Base-by-base conservation (phyloP, 1,140 invertebrate genomes). In the Philotrypesis tridentata region DNA sequence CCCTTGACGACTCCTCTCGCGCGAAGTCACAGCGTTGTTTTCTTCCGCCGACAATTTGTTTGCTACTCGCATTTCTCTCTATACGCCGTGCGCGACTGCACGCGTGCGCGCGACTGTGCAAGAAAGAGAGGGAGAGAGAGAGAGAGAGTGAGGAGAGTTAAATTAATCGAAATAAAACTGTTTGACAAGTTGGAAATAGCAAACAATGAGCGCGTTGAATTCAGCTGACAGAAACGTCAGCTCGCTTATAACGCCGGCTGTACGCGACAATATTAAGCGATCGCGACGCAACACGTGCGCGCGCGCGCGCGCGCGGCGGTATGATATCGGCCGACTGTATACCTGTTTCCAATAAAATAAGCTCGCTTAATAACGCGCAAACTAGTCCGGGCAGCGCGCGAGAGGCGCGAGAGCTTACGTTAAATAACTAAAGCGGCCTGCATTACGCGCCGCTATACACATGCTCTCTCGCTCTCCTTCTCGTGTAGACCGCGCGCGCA, bases 301-400 rank as follows among this genome's bases (percentile, higher is more conserved):
- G 68, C 80, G 63, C 21, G 0, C 27, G 72, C 21, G 7, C 27
- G 79, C 73, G 37, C n/a, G n/a, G n/a, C n/a, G n/a, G n/a, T 68
- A 11, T 74, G n/a, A n/a, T 84, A 83, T 83, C 82, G 77, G 61
- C 67, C 84, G 79, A 82, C 79, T 87, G n/a, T n/a, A n/a, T n/a
- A 86, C 82, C 82, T 83, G 86, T 85, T 88, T 82, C 73, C 83
- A 85, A 88, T 86, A 86, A 87, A 87, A 86, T 85, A 86, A 78
- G 67, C 83, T 75, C 77, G 85, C 33, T 86, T 86, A 84, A 87
- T 85, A 86, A 87, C 83, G 83, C 77, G 85, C 72, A 80, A 86
- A 87, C 82, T 85, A 82, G 84, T 84, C 78, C 78, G n/a, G 63
- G 17, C 37, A 71, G 67, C 77, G 14, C 2, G 60, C 21, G 40